Percentiles rank a stretch among this genome's conserved stretches.
These are phyloP conservation scores for Drosophila ercepeae DNA, from an alignment of 1,140 invertebrate genomes.

Conservation along the genomic window DNA sequence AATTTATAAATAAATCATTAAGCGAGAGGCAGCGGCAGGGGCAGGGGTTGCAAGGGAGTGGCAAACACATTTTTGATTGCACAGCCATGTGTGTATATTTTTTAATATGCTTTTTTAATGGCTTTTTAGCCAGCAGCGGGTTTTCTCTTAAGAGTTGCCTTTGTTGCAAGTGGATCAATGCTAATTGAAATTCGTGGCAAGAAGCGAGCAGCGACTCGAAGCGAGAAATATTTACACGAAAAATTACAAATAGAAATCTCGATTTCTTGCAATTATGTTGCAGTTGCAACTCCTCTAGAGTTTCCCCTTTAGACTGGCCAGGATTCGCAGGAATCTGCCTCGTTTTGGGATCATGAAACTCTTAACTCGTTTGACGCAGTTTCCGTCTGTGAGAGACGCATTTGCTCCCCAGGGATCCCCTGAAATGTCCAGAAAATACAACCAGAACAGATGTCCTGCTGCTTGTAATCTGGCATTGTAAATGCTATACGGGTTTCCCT, in stretches of 20 bases:
- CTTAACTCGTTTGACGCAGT: slow-evolving; percentile 28
- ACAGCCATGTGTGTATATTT: not conserved
- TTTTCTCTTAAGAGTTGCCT: slow-evolving; percentile 8
- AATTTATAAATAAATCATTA: slow-evolving; percentile 19
- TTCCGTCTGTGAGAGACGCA: slow-evolving; percentile 35
- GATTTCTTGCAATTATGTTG: too few species aligned
- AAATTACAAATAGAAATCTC: too few species aligned
- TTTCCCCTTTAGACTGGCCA: too few species aligned
- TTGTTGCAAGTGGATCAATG: slow-evolving; percentile 60
- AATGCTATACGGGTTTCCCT: too few species aligned
- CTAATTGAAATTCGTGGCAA: slow-evolving; percentile 68
- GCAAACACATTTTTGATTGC: not conserved
- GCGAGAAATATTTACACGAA: slow-evolving; percentile 16
- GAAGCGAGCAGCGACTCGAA: slow-evolving; percentile 12
- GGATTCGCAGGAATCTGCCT: too few species aligned
- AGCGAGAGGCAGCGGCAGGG: too few species aligned
- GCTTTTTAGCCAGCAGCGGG: slow-evolving; percentile 12
- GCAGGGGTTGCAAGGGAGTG: too few species aligned
- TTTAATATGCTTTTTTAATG: slow-evolving; percentile 21
- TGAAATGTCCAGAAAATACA: not conserved
- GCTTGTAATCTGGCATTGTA: slow-evolving; percentile 51
- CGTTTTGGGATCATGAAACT: slow-evolving; percentile 27
- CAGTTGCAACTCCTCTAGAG: too few species aligned
- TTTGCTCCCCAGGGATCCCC: slow-evolving; percentile 24
- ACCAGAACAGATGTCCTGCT: slow-evolving; percentile 34